These are phyloP conservation scores for Callaeas wilsoni DNA, from an alignment of 2,113 vertebrate genomes.

Conservation along the genomic window DNA sequence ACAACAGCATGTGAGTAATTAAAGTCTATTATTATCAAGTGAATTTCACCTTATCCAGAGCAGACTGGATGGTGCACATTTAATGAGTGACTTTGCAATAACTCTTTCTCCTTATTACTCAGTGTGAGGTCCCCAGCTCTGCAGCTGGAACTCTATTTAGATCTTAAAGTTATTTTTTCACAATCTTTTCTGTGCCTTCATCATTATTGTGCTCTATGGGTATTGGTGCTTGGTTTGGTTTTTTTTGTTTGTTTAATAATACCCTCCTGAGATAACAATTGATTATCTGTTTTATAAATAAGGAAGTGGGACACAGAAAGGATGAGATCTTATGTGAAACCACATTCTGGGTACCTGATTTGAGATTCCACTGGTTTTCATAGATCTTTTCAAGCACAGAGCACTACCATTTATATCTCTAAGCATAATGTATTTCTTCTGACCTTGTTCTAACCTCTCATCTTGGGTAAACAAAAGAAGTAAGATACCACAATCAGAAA, in stretches of 20 bases:
- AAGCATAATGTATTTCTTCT: background rate
- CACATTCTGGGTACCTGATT: background rate
- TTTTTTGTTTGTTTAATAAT: background rate
- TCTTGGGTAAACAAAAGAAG: background rate
- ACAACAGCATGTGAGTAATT: conserved; percentile 30
- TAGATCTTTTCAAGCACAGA: background rate
- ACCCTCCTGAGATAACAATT: background rate
- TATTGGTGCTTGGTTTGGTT: background rate
- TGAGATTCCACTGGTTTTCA: background rate
- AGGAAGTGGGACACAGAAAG: background rate
- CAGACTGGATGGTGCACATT: background rate
- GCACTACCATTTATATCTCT: background rate
- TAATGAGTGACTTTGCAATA: background rate
- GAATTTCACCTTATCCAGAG: conserved; percentile 3
- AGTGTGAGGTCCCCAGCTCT: conserved; percentile 6
- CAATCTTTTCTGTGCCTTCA: background rate
- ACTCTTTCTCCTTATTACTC: background rate
- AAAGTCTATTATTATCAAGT: conserved; percentile 12
- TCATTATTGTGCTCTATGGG: background rate
- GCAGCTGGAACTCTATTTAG: background rate
- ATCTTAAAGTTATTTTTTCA: background rate
- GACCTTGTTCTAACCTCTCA: background rate
- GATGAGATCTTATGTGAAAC: background rate
- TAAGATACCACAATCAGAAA: background rate
- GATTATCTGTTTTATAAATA: background rate